Evolutionary conservation across 2,888 invertebrate genomes (phyloP).

Genomic region (Sarcophaga rosellei): DNA sequence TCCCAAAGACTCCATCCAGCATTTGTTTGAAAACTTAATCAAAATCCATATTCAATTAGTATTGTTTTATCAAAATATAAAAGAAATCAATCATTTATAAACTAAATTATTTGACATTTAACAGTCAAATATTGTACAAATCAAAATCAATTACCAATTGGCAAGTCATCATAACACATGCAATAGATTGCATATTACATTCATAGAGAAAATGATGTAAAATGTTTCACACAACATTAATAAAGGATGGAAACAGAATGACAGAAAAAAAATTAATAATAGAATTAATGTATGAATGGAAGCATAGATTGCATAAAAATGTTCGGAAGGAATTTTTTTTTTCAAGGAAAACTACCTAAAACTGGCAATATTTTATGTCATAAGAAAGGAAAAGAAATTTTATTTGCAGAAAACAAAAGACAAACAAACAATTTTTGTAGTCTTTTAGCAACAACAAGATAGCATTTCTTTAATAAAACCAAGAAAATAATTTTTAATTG

Average conservation of each 20-base stretch:
- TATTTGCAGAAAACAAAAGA: too few species aligned
- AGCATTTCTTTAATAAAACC: too few species aligned
- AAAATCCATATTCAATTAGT: not conserved
- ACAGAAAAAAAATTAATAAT: slow-evolving; percentile 39
- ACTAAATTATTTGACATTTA: slow-evolving; percentile 16
- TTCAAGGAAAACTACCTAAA: too few species aligned
- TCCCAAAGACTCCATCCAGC: too few species aligned
- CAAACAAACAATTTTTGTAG: too few species aligned
- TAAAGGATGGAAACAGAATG: not conserved
- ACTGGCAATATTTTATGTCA: too few species aligned
- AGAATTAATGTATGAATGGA: not conserved
- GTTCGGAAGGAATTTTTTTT: too few species aligned
- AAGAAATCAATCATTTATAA: not conserved
- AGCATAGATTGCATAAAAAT: too few species aligned
- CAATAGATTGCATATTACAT: not conserved
- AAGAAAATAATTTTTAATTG: too few species aligned
- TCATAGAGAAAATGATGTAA: not conserved
- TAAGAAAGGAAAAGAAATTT: too few species aligned
- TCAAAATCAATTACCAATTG: not conserved
- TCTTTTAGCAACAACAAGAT: too few species aligned
- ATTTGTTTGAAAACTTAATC: not conserved
- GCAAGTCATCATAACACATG: slow-evolving; percentile 28
- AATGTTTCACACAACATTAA: not conserved
- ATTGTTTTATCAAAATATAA: not conserved
- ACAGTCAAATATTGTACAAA: slow-evolving; percentile 1